These are phyloP conservation scores for Laticauda colubrina DNA, from an alignment of 2,113 vertebrate species.

Conservation along the genomic window DNA sequence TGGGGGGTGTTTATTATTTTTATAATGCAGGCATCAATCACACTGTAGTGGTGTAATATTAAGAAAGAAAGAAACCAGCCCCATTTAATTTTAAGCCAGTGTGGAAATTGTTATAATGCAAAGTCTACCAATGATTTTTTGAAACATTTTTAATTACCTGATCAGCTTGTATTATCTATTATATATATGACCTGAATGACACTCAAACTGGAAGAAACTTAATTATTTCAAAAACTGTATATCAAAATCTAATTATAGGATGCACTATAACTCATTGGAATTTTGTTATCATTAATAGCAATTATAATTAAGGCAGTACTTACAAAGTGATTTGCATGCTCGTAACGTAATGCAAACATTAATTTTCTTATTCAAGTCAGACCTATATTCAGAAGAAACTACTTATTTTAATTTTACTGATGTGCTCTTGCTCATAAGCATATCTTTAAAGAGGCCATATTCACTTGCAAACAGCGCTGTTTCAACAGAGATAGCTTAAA, in stretches of 20 bases:
- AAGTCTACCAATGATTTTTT: conserved; percentile 24
- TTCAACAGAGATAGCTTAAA: not conserved
- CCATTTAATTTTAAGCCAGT: conserved; percentile 14
- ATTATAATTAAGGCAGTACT: conserved; percentile 50
- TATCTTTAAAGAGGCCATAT: conserved; percentile 37
- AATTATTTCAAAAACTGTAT: conserved; percentile 47
- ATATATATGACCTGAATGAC: conserved; percentile 28
- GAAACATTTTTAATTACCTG: conserved; percentile 20
- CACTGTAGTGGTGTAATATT: not conserved
- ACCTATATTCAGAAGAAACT: conserved; percentile 40
- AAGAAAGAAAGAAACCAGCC: not conserved
- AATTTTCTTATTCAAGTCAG: conserved; percentile 50
- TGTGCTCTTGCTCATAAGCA: conserved; percentile 32
- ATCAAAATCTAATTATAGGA: conserved; percentile 55
- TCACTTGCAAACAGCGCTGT: conserved; percentile 6
- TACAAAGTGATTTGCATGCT: conserved; percentile 50
- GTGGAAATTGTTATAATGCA: not conserved
- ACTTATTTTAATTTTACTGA: conserved; percentile 53
- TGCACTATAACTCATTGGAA: conserved; percentile 44
- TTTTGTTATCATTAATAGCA: conserved; percentile 52
- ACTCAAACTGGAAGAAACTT: conserved; percentile 33
- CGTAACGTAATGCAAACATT: conserved; percentile 34
- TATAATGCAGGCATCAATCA: conserved; percentile 10
- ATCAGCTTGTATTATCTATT: conserved; percentile 29
- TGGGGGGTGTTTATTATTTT: not conserved